Percentiles rank a stretch among this genome's conserved stretches.
These are phyloP conservation scores for Helicoverpa armigera DNA, from an alignment of 1,140 invertebrate species.

Conservation along the genomic window DNA sequence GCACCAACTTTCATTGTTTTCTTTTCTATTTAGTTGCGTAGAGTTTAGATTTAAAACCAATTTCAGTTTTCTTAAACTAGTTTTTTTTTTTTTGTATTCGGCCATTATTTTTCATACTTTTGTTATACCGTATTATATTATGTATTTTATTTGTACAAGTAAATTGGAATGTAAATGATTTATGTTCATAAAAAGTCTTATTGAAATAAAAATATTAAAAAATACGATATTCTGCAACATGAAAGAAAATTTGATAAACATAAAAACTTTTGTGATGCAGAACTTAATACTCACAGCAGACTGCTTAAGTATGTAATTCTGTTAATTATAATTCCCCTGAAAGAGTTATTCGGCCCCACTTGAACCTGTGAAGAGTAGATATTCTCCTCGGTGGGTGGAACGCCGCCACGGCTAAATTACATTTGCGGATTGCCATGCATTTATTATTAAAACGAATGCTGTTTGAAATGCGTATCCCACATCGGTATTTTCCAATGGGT, in stretches of 20 bases:
- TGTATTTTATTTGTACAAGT: too few species aligned
- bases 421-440: slow-evolving; percentile 26
- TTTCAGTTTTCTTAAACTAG: too few species aligned
- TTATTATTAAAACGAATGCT: slow-evolving; percentile 32
- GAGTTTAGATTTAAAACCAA: neutral
- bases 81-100: too few species aligned
- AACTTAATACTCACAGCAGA: slow-evolving; percentile 2
- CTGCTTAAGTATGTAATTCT: slow-evolving; percentile 21
- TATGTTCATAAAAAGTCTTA: too few species aligned
- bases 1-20: neutral
- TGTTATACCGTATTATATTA: too few species aligned
- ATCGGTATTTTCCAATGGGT: neutral
- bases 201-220: neutral
- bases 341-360: slow-evolving; percentile 24
- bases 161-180: too few species aligned
- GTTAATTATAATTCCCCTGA: slow-evolving; percentile 24
- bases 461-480: neutral
- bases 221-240: neutral
- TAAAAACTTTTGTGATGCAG: neutral
- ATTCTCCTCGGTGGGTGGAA: slow-evolving; percentile 5
- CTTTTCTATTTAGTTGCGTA: neutral
- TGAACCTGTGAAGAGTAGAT: slow-evolving; percentile 19
- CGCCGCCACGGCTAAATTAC: slow-evolving; percentile 24
- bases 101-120: too few species aligned
- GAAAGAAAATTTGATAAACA: neutral